These are phyloP conservation scores for Anguilla rostrata DNA, from an alignment of 2,113 vertebrate genomes.

Conservation along the genomic window DNA sequence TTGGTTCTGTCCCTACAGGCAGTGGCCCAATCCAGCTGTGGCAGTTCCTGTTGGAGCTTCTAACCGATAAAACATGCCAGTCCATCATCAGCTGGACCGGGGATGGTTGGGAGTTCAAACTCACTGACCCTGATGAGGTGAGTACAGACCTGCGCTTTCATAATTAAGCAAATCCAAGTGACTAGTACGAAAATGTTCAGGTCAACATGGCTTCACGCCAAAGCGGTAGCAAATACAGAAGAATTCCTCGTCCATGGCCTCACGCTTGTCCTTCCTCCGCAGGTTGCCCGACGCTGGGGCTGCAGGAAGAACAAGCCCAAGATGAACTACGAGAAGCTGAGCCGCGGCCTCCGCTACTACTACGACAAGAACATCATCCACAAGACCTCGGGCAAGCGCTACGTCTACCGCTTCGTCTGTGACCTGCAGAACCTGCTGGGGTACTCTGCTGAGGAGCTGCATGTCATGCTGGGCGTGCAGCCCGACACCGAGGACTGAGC, in stretches of 20 bases:
- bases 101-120: slow-evolving; percentile 90
- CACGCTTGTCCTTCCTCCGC: neutral
- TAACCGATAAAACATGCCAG: slow-evolving; percentile 85
- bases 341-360: slow-evolving; percentile 84
- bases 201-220: neutral
- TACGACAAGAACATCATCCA: slow-evolving; percentile 93
- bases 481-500: slow-evolving; percentile 85
- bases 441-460: slow-evolving; percentile 81
- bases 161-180: neutral
- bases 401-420: slow-evolving; percentile 87
- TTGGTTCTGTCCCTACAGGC: slow-evolving; percentile 56
- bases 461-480: slow-evolving; percentile 82
- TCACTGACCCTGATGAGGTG: slow-evolving; percentile 87
- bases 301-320: slow-evolving; percentile 89
- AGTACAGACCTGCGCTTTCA: slow-evolving; percentile 19
- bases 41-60: slow-evolving; percentile 86
- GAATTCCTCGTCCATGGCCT: neutral
- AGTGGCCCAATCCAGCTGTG: slow-evolving; percentile 89
- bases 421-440: slow-evolving; percentile 85
- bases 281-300: slow-evolving; percentile 87
- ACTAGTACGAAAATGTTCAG: neutral
- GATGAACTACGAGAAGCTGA: slow-evolving; percentile 93
- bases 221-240: neutral
- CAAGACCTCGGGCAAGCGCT: slow-evolving; percentile 86
- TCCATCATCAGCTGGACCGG: slow-evolving; percentile 88